phyloP scores from a whole-genome alignment of 2,888 invertebrate genomes.

The Apoda limacodes region DNA sequence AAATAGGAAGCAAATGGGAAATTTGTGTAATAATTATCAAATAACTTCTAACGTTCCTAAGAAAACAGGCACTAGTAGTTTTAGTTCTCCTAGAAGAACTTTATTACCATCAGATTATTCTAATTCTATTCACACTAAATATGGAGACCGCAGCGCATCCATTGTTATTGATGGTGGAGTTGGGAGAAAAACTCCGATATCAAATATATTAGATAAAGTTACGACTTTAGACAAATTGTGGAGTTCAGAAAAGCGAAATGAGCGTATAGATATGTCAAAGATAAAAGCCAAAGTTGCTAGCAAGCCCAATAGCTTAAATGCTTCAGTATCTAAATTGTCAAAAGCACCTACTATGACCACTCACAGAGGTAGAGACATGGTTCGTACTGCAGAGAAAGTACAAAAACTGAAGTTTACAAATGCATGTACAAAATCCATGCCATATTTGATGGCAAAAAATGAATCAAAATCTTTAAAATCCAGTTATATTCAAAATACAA shows the following conservation, averaged over 20 bases:
- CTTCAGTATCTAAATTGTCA: constrained; percentile 13
- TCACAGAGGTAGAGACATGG: constrained; percentile 58
- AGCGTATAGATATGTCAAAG: constrained; percentile 49
- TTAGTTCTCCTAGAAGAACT: constrained; percentile 54
- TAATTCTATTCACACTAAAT: constrained; percentile 34
- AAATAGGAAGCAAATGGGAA: constrained; percentile 38
- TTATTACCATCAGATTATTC: constrained; percentile 54
- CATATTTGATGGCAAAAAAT: constrained; percentile 32
- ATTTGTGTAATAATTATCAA: constrained; percentile 24
- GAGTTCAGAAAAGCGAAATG: constrained; percentile 60
- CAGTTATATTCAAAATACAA: constrained; percentile 26
- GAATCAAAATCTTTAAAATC: constrained; percentile 30
- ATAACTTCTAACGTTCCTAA: constrained; percentile 29
- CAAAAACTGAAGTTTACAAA: constrained; percentile 47
- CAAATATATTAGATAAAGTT: constrained; percentile 60
- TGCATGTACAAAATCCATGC: constrained; percentile 41
- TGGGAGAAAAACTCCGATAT: constrained; percentile 59
- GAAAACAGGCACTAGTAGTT: constrained; percentile 50
- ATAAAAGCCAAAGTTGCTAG: constrained; percentile 30
- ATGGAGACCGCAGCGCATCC: constrained; percentile 33
- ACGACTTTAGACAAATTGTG: constrained; percentile 69
- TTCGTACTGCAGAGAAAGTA: constrained; percentile 56
- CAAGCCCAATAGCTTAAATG: constrained; percentile 23
- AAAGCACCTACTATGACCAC: constrained; percentile 24
- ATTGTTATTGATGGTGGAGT: constrained; percentile 58